These are phyloP conservation scores for Dasysyrphus albostriatus DNA, from an alignment of 2,888 invertebrate species.

Conservation along the genomic window DNA sequence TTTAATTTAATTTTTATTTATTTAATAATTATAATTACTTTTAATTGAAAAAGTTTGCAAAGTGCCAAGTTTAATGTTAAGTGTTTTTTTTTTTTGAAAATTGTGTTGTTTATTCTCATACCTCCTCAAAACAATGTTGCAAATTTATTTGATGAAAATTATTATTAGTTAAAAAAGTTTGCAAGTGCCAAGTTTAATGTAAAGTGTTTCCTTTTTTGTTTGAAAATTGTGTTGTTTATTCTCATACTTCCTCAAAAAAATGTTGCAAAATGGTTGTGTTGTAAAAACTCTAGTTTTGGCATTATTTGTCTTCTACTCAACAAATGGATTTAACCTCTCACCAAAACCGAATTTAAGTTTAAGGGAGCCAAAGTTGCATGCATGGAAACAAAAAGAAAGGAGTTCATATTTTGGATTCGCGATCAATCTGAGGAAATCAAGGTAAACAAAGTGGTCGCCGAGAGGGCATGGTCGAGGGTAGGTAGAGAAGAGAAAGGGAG, in stretches of 20 bases:
- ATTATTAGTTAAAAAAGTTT: no score
- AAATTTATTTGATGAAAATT: not conserved
- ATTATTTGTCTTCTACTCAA: conserved; percentile 36
- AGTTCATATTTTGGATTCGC: conserved; percentile 83
- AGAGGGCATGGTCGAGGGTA: no score
- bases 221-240: no score
- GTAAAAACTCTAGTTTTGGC: conserved; percentile 31
- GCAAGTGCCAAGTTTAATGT: no score
- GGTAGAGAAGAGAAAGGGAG: no score
- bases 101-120: no score
- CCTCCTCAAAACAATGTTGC: conserved; percentile 45
- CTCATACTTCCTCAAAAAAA: conserved; percentile 9
- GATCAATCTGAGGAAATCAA: conserved; percentile 80
- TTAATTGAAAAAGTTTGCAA: no score
- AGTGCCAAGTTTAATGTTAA: no score
- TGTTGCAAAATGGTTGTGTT: conserved; percentile 51
- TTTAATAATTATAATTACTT: no score
- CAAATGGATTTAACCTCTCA: conserved; percentile 80
- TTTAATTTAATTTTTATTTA: no score
- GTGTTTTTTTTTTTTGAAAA: no score
- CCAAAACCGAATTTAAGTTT: conserved; percentile 80
- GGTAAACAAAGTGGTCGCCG: conserved; percentile 77
- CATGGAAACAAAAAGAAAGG: conserved; percentile 78
- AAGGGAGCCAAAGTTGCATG: conserved; percentile 78
- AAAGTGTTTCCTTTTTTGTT: not conserved